Base-by-base conservation (phyloP, 2,888 invertebrate genomes). In the Melitaea athalia region DNA sequence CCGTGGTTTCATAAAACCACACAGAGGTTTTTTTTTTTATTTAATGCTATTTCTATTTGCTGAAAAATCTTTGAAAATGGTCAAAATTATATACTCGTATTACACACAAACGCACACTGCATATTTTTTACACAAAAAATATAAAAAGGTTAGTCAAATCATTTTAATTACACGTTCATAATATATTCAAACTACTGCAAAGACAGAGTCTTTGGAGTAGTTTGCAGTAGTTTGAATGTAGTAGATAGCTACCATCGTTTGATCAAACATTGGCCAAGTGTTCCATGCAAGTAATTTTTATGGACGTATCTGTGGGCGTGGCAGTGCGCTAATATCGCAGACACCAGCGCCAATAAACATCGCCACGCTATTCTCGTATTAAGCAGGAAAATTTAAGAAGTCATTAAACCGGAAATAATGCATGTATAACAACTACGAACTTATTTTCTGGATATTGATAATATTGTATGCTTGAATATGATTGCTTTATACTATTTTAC, bases 341-440 rank as follows among this genome's bases (percentile, higher is more conserved):
- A 79, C 77, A 79, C 78, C 79, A 81, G 45, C 45, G 77, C 77
- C 81, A 82, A 82, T 83, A 80, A 77, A 79, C 74, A 68, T 69
- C 63, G 75, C 86, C 90, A 91, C 91, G 91, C 91, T 63, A 91
- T 90, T 76, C 81, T 71, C 81, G 76, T 81, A 91, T 91, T 91
- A 91, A 83, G 70, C 69, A 71, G 49, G 64, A 68, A 74, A 75
- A 74, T 73, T 70, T 76, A 70, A 70, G 72, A 72, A 70, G 70
- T 69, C 74, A 75, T 78, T 78, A 78, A 78, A 73, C 43, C 8
- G 11, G 38, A 12, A 24, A 14, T 52, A 52, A 52, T 52, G 12
- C 24, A 11, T 5, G 52, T 8, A 52, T 52, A 52, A 17, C 52
- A 52, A 52, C 14, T 15, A n/a, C 14, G 49, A 1, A 50, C 5